Evolutionary conservation across 2,113 vertebrate genomes (phyloP).

Genomic region (Hassar affinis): DNA sequence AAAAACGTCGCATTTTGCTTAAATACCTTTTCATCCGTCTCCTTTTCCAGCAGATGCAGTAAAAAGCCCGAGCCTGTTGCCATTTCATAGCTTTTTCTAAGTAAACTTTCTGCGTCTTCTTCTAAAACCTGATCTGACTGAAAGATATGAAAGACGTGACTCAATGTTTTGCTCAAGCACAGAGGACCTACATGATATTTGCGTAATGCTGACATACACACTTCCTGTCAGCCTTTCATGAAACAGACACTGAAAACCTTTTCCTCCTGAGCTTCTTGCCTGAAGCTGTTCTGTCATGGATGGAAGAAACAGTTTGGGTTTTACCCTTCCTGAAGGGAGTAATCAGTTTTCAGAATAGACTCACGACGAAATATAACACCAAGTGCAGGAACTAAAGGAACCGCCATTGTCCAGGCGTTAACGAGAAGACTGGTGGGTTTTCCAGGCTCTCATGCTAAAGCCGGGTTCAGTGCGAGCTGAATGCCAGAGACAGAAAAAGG

Average conservation of each 20-base stretch:
- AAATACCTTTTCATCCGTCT: not conserved
- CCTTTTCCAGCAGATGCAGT: not conserved
- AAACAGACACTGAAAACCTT: conserved; percentile 33
- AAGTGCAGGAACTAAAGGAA: not conserved
- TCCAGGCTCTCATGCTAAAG: not conserved
- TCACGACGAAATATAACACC: not conserved
- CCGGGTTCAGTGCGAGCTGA: not conserved
- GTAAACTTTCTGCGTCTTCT: conserved; percentile 24
- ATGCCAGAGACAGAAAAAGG: not conserved
- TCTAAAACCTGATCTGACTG: conserved; percentile 40
- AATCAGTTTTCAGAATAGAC: not conserved
- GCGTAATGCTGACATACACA: conserved; percentile 50
- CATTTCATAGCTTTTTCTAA: conserved; percentile 23
- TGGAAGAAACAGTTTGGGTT: not conserved
- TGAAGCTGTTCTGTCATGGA: not conserved
- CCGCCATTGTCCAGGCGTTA: not conserved
- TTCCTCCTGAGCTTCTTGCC: conserved; percentile 12
- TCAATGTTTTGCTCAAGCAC: conserved; percentile 33
- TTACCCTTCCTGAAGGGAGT: not conserved
- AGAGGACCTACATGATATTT: conserved; percentile 58
- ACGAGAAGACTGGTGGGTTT: not conserved
- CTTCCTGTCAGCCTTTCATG: conserved; percentile 57
- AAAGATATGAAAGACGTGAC: conserved; percentile 48
- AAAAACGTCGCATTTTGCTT: conserved; percentile 10
- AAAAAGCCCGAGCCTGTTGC: conserved; percentile 4